These are phyloP conservation scores for Dione juno DNA, from an alignment of 2,888 invertebrate genomes.

Conservation along the genomic window DNA sequence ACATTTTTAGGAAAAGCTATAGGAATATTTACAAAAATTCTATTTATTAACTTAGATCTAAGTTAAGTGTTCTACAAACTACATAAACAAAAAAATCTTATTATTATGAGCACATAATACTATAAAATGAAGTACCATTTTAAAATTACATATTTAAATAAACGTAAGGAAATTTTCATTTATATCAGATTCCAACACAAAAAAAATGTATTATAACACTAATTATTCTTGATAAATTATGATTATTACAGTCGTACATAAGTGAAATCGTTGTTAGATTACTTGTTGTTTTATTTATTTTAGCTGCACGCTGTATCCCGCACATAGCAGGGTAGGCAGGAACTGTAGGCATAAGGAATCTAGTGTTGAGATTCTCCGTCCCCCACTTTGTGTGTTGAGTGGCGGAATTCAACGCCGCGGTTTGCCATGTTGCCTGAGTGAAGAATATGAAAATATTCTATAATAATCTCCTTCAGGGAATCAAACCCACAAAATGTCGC, in stretches of 20 bases:
- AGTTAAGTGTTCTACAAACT: too few relatives aligned
- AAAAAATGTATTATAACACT: constrained; percentile 12
- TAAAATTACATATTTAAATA: neutral
- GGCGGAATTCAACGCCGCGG: neutral
- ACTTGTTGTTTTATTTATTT: neutral
- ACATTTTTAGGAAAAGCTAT: too few relatives aligned
- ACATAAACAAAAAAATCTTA: too few relatives aligned
- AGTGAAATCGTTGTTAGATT: neutral
- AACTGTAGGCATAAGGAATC: too few relatives aligned
- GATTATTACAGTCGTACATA: neutral
- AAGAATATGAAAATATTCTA: neutral
- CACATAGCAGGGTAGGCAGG: neutral
- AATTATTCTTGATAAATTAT: constrained; percentile 1
- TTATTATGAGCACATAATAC: too few relatives aligned
- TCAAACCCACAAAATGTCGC: neutral
- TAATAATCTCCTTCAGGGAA: neutral
- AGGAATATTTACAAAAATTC: too few relatives aligned
- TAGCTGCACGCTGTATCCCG: neutral
- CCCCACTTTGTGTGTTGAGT: neutral
- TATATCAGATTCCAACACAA: constrained; percentile 16
- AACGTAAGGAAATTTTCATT: neutral
- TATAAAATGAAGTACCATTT: neutral
- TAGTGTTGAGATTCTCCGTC: neutral
- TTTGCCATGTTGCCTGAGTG: neutral
- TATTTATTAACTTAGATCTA: too few relatives aligned